Percentiles rank a stretch among this genome's conserved stretches.
These are phyloP conservation scores for Melinaea marsaeus DNA, from an alignment of 2,888 invertebrate species.

Conservation along the genomic window DNA sequence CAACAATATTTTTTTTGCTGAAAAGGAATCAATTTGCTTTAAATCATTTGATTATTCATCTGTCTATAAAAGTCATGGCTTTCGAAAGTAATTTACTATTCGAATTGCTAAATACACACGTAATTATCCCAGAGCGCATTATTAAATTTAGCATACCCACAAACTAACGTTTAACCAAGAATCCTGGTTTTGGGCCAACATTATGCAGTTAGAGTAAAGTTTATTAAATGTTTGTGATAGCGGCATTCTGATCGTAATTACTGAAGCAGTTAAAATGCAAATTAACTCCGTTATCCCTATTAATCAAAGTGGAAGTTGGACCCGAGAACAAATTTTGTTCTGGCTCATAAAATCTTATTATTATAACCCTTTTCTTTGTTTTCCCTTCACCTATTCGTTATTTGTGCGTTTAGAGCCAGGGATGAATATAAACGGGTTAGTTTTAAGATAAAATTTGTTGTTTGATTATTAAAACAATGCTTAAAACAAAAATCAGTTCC, in stretches of 20 bases:
- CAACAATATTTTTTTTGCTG: background rate
- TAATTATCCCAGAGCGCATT: slow-evolving; percentile 1
- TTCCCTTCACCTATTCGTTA: slow-evolving; percentile 1
- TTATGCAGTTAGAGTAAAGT: slow-evolving; percentile 6
- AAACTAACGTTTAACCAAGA: slow-evolving; percentile 6
- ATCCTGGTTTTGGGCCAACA: slow-evolving; percentile 5
- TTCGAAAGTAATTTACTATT: background rate
- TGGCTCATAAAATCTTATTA: slow-evolving; percentile 8
- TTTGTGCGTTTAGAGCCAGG: background rate
- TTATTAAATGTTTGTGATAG: slow-evolving; percentile 6
- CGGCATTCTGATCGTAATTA: slow-evolving; percentile 2
- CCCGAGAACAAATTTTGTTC: slow-evolving; percentile 7
- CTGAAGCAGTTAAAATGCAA: slow-evolving; percentile 8
- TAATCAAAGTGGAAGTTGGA: slow-evolving; percentile 6
- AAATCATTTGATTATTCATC: background rate
- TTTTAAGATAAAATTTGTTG: background rate
- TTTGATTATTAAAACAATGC: background rate
- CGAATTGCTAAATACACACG: background rate
- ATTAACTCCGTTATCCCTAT: slow-evolving; percentile 6
- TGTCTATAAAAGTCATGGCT: background rate
- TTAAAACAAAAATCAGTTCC: background rate
- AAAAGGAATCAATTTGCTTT: background rate
- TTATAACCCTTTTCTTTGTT: slow-evolving; percentile 5
- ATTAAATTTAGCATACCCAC: background rate
- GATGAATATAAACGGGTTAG: slow-evolving; percentile 3